A percentile compares a stretch with the other conserved stretches of the same genome.
phyloP scores from a whole-genome alignment of 92 coral and sea anemone genomes.

The Ricordea florida region DNA sequence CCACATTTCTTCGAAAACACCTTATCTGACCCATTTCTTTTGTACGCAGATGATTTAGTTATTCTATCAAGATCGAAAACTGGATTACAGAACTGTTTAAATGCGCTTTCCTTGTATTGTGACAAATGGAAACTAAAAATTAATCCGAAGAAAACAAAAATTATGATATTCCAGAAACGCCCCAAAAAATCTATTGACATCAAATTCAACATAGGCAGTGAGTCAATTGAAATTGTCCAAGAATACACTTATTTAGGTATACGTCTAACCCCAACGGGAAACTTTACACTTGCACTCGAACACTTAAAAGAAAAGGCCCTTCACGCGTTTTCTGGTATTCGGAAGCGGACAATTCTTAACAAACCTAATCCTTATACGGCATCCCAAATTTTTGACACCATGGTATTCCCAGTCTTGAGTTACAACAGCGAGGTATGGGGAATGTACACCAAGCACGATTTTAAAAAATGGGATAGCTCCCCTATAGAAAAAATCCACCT shows the following conservation, averaged over 20 bases:
- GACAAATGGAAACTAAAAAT: neutral
- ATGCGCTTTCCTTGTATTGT: neutral
- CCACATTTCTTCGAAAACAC: no score
- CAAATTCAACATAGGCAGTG: no score
- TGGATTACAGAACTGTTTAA: neutral
- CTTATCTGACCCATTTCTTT: no score
- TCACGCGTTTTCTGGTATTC: slow-evolving; percentile 2
- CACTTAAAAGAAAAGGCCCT: no score
- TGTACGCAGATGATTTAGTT: no score
- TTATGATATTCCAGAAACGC: no score
- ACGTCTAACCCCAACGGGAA: no score
- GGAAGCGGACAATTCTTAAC: neutral
- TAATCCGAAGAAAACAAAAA: no score
- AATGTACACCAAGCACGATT: slow-evolving; percentile 2
- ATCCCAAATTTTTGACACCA: slow-evolving; percentile 1
- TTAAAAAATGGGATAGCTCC: slow-evolving; percentile 5
- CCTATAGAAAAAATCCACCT: slow-evolving; percentile 29
- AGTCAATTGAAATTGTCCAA: no score
- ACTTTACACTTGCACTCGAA: no score
- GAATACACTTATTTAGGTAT: no score
- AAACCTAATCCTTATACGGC: slow-evolving; percentile 11
- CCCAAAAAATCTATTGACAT: no score
- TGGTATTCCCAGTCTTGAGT: neutral
- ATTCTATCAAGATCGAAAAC: slow-evolving; percentile 1
- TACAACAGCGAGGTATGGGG: slow-evolving; percentile 39